Percentiles rank a stretch among this genome's conserved stretches.
Conservation (phyloP, 2,113 vertebrate species). For the Silurus asotus region DNA sequence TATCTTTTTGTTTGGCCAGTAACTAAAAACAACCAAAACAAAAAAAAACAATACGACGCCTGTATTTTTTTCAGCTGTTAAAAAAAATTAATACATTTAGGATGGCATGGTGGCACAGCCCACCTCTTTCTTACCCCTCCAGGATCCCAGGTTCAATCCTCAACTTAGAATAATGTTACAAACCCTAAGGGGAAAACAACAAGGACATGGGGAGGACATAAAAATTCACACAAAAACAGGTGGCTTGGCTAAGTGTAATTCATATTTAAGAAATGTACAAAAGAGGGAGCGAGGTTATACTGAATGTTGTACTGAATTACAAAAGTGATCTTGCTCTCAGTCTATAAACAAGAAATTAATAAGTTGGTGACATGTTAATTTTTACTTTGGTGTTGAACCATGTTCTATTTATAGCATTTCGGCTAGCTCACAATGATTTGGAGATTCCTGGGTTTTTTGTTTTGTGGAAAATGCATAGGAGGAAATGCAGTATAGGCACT, state of each 20-base stretch:
- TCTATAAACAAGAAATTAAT: not conserved
- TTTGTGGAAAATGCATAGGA: too few relatives aligned
- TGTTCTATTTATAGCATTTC: not conserved
- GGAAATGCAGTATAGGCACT: not conserved
- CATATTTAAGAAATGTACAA: not conserved
- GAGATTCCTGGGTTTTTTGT: not conserved
- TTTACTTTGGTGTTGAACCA: too few relatives aligned
- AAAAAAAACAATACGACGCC: not conserved
- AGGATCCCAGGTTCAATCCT: not conserved
- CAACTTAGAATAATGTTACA: not conserved
- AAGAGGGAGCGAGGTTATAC: not conserved
- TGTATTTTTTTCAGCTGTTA: not conserved
- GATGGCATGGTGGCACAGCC: not conserved
- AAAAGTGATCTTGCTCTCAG: not conserved
- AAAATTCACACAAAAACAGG: not conserved
- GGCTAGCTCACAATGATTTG: not conserved
- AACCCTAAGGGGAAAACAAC: too few relatives aligned
- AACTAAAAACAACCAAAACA: not conserved
- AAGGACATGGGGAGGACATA: too few relatives aligned
- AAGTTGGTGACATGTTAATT: not conserved
- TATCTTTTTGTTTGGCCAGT: not conserved
- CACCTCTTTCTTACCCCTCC: not conserved
- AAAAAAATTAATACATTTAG: not conserved
- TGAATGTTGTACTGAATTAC: not conserved
- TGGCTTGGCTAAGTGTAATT: not conserved